Evolutionary conservation across 2,797 vertebrate genomes (phyloP), one percentile per base, ranked within the genome.

Genomic region (Ammospiza maritima): DNA sequence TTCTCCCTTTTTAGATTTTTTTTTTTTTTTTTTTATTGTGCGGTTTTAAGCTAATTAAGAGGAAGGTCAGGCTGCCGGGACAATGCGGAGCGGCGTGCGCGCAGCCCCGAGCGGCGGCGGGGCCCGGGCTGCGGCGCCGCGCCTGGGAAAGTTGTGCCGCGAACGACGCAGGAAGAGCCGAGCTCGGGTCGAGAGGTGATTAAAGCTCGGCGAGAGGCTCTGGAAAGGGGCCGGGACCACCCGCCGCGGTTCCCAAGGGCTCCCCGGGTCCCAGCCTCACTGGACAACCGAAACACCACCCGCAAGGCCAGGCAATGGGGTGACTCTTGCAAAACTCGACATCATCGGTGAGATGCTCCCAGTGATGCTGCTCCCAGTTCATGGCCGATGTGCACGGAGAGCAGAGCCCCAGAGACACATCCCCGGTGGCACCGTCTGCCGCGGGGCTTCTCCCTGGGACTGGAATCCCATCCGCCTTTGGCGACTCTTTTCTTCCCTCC

Each of bases 41-140:
- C 81, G 62, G 93, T 97, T 97, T 98, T 96, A 93, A 97, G 96
- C 95, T 97, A 97, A 97, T 97, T 97, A 97, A 91, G 77, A 60
- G 62, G 77, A 92, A 96, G 93, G 91, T 93, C 93, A 83, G 94
- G 87, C 94, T 96, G 93, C 85, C 40, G 13, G 56, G 34, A 92
- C 89, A 90, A 90, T 51, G 90, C 25, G 70, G 42, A 67, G 29
- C 4, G 30, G 85, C 14, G 19, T 7, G 54, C 30, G 23, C 10
- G 9, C 66, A 32, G 75, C 73, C 51, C 70, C 57, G 11, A 25
- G 11, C 15, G 77, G 51, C 14, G 72, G 90, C 48, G 14, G 51
- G 11, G 71, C 11, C 53, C 12, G 70, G 58, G 70, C 61, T 54
- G 56, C 34, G 8, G 58, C 3, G 9, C 57, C 7, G 32, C 66